Evolutionary conservation across 2,888 invertebrate genomes (phyloP).

Genomic region (Ferrisia virgata): DNA sequence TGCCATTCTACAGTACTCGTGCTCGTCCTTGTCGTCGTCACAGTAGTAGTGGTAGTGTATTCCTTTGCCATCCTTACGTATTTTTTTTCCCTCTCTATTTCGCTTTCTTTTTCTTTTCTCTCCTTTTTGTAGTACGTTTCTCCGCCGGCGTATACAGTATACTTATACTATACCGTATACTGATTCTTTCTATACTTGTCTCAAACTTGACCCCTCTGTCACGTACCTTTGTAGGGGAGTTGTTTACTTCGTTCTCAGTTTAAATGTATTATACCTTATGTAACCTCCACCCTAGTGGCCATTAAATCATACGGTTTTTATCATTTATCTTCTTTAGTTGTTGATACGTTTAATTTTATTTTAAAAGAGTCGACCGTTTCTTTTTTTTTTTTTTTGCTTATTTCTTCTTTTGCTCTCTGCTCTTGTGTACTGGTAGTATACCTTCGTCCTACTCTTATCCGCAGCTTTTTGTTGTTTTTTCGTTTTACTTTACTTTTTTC

Average conservation of each 20-base stretch:
- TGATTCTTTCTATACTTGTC: slow-evolving; percentile 22
- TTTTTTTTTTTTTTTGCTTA: neutral
- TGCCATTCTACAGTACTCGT: neutral
- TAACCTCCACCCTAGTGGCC: slow-evolving; percentile 46
- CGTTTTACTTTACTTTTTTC: neutral
- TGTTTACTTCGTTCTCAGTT: slow-evolving; percentile 42
- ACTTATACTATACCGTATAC: too few species aligned
- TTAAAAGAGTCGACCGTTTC: slow-evolving; percentile 45
- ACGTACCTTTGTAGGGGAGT: slow-evolving; percentile 43
- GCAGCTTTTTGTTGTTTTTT: slow-evolving; percentile 13
- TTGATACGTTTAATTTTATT: slow-evolving; percentile 46
- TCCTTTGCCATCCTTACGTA: neutral
- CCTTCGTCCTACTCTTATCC: neutral
- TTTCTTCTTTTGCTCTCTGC: neutral
- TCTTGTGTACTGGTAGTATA: neutral
- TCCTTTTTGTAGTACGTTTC: neutral
- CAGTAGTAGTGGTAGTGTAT: neutral
- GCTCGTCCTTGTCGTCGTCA: neutral
- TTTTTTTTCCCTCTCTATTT: neutral
- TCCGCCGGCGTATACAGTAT: neutral
- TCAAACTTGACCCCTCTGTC: slow-evolving; percentile 41
- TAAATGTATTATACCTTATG: slow-evolving; percentile 47
- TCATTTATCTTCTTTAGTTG: slow-evolving; percentile 47
- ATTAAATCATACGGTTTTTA: slow-evolving; percentile 47
- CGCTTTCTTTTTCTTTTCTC: neutral